Base-by-base conservation (phyloP, 2,797 vertebrate species). In the Enoplosus armatus region DNA sequence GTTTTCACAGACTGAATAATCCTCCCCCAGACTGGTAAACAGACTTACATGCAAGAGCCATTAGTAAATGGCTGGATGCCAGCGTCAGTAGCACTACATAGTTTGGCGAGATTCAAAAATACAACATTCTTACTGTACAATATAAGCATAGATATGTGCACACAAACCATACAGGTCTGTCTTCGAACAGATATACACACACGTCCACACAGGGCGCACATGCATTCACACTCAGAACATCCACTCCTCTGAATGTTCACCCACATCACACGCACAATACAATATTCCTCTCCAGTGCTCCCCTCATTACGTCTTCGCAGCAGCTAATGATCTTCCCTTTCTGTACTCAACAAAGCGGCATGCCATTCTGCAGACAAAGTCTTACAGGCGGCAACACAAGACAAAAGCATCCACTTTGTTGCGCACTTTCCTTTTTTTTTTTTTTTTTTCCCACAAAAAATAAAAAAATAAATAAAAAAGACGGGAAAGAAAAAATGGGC, bases 321-420 rank as follows among this genome's bases (percentile, higher is more conserved):
- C 81, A 64, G 68, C 84, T 82, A 89, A 89, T 82, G 79, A 90
- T 90, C 87, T 80, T 77, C 64, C 68, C 72, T 81, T 81, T 80
- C 67, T 71, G 63, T 47, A 35, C 14, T 71, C 61, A 65, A 82
- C 85, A 91, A 84, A 86, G 55, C 67, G 20, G 80, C 70, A 72
- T 54, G 72, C 62, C 65, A 48, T 73, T 85, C 79, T 61, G 75
- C 83, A 84, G 72, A 59, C 53, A 58, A 29, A 81, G 65, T 87
- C 73, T 85, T 58, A 58, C 64, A 74, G 77, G 58, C 84, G 72
- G 50, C 68, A 84, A 59, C 68, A 71, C 71, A 31, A 82, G 77
- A 82, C 71, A 54, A 70, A 84, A 67, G 48, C 60, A 45, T 26
- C 6, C 1, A 66, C 86, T 89, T 91, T 90, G 79, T 85, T 86